Conservation (phyloP, 2,113 vertebrate genomes). For the Aramus guarauna region DNA sequence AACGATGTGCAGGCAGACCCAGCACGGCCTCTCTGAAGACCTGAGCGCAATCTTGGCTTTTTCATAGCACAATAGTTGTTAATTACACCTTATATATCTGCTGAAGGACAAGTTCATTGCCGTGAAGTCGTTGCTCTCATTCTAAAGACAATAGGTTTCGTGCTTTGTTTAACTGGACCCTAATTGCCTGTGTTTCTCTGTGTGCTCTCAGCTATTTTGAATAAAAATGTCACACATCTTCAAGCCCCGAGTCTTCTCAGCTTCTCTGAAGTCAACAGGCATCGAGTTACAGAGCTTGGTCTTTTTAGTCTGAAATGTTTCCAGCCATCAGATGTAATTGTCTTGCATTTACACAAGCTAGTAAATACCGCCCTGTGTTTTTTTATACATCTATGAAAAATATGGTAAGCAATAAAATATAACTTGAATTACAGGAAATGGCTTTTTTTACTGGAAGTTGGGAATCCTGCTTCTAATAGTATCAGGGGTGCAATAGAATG, state of each 20-base stretch:
- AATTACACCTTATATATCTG: neutral
- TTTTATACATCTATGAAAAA: neutral
- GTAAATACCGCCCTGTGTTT: neutral
- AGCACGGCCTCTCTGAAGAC: neutral
- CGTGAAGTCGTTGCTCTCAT: neutral
- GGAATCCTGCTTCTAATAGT: neutral
- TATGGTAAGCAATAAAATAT: neutral
- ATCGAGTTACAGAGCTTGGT: neutral
- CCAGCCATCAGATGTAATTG: neutral
- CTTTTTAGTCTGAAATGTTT: neutral
- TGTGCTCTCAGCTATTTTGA: neutral
- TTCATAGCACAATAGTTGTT: neutral
- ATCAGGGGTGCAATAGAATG: neutral
- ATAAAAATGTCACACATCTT: neutral
- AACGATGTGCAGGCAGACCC: neutral
- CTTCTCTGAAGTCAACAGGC: neutral
- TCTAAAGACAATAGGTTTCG: neutral
- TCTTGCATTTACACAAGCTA: neutral
- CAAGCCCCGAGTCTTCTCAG: neutral
- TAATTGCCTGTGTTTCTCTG: fast-evolving
- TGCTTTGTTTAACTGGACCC: neutral
- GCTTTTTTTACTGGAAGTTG: neutral
- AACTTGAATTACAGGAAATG: neutral
- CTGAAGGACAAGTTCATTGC: neutral
- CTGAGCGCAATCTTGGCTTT: neutral